Evolutionary conservation across 2,888 invertebrate genomes (phyloP), one percentile per base, ranked within the genome.

Genomic region (Troides helena): DNA sequence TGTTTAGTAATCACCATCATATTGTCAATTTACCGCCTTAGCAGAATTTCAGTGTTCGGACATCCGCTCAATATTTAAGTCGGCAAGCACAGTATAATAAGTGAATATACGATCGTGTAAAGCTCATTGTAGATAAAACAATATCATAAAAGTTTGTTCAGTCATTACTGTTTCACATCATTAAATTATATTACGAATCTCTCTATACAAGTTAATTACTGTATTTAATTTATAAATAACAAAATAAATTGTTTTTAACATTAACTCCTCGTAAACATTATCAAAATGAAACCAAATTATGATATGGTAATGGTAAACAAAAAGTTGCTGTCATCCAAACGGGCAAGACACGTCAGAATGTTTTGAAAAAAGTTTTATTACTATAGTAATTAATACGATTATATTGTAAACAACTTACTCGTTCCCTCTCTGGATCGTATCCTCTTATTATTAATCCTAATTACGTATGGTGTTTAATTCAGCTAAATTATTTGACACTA

Each of bases 401-500:
- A 50, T 50, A 50, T 17, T 50, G 50, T 17, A 50, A 50, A 50
- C 5, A 50, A 50, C 50, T 50, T 50, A 50, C 50, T 18, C 14
- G 50, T 50, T 50, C 17, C 14, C 17, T 50, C 39, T 39, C 39
- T 39, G 39, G 10, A 39, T 39, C 39, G 39, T 39, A 10, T 39
- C 39, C 50, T 50, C 1, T 50, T 50, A 17, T 50, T 50, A 50
- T 50, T 50, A 14, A 50, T 50, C 50, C 50, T 50, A 17, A 50
- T 18, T 50, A 18, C 36, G 3, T 39, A 30, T 30, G 30, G 8
- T 17, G 17, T 17, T 39, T 60, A 36, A 30, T 60, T 36, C 8
- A 39, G n/a, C 2, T 60, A 60, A 39, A 39, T 60, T 57, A 57
- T 57, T 57, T 57, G 57, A 57, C n/a, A 57, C 57, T 57, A 21